These are phyloP conservation scores for Brachynemurus nebulosus DNA, from an alignment of 2,888 invertebrate genomes.

Conservation along the genomic window DNA sequence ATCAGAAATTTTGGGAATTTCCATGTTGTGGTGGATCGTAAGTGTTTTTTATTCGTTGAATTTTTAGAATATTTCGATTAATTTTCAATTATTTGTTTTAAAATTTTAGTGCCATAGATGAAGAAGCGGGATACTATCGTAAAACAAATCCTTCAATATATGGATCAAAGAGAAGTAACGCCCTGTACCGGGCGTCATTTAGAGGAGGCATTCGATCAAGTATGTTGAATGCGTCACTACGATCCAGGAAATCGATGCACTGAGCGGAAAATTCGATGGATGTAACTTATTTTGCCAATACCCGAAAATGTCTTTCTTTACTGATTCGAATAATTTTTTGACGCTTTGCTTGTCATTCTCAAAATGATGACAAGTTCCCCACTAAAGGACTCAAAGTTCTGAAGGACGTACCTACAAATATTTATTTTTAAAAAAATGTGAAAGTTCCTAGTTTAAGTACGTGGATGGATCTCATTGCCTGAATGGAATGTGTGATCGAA, in stretches of 20 bases:
- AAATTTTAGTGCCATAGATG: conserved; percentile 5
- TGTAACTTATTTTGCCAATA: too few species aligned
- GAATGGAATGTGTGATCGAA: too few species aligned
- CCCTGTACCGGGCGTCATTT: conserved; percentile 44
- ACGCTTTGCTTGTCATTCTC: too few species aligned
- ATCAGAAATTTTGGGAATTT: conserved; percentile 69
- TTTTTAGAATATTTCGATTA: neutral
- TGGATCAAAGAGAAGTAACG: conserved; percentile 33
- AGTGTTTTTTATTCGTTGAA: conserved; percentile 13
- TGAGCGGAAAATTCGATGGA: too few species aligned
- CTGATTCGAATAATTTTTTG: too few species aligned
- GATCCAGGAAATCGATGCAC: conserved; percentile 32
- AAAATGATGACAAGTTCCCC: too few species aligned
- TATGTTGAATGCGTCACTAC: conserved; percentile 37
- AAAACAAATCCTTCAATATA: conserved; percentile 13
- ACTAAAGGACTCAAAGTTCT: too few species aligned
- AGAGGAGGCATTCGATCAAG: conserved; percentile 51
- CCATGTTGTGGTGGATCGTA: conserved; percentile 57
- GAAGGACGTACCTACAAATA: too few species aligned
- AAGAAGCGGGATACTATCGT: conserved; percentile 1
- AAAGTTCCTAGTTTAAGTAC: too few species aligned
- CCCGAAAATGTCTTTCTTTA: too few species aligned
- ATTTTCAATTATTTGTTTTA: neutral
- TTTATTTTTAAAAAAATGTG: too few species aligned
- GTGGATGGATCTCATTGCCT: too few species aligned